Percentiles rank a stretch among this genome's conserved stretches.
These are phyloP conservation scores for Dolichopus griseipennis DNA, from an alignment of 2,888 invertebrate species.

Conservation along the genomic window DNA sequence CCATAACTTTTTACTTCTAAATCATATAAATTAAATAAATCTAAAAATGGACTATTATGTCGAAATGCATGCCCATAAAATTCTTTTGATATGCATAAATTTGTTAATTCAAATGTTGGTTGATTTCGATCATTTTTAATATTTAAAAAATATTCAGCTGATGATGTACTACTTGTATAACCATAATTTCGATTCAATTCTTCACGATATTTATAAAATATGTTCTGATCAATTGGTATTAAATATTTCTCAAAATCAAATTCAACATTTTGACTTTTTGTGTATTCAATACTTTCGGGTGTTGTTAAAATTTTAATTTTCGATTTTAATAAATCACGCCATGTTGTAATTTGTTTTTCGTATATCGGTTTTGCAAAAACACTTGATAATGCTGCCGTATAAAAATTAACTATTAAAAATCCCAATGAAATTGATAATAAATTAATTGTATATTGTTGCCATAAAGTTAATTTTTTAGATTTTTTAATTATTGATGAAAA, in stretches of 20 bases:
- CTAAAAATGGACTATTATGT: background rate
- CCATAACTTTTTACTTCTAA: background rate
- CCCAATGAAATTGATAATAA: background rate
- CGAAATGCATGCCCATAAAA: background rate
- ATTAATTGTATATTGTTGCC: background rate
- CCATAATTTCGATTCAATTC: background rate
- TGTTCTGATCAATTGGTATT: background rate
- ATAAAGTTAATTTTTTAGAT: background rate
- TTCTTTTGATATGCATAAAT: background rate
- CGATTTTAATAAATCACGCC: background rate
- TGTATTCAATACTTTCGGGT: no score
- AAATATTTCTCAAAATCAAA: background rate
- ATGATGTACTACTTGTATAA: background rate
- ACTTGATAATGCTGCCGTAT: background rate
- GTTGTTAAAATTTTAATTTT: background rate
- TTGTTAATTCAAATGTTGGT: background rate
- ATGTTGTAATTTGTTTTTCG: background rate
- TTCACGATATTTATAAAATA: background rate
- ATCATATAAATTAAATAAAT: background rate
- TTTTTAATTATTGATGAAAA: no score
- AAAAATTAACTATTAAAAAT: background rate
- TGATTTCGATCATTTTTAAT: background rate
- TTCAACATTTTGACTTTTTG: background rate
- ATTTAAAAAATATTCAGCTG: background rate
- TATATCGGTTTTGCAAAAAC: background rate